Evolutionary conservation across 2,797 vertebrate species (phyloP), one percentile per base, ranked within the genome.

Genomic region (Megalops cyprinoides): DNA sequence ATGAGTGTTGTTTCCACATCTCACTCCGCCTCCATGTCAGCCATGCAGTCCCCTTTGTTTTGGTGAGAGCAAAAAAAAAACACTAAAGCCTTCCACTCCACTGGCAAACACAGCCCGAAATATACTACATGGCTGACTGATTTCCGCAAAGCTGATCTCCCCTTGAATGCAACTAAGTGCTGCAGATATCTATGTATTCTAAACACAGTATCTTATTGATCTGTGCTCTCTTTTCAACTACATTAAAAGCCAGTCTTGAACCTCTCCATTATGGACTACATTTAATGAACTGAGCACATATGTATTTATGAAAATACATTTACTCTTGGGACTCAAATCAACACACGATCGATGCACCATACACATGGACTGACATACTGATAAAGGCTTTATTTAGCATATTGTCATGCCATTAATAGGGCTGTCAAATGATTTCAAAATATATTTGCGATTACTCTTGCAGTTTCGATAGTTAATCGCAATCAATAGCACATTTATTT

Each of bases 61-160:
- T 73, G 14, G 71, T 46, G 31, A 12, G 14, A 28, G 62, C 9
- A 65, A 65, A 15, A 15, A 65, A 15, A 15, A 10, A 14, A 10
- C 28, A 48, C 25, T 51, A 48, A 44, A 28, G n/a, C 25, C 44
- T 15, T 28, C 1, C 73, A 31, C 73, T 49, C 42, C 25, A 42
- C 49, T 42, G 2, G 1, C 58, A 6, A 56, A 37, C 67, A 77
- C 37, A 20, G 75, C 75, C 31, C 34, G 62, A 55, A 48, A n/a
- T 62, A 80, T 48, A 75, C 31, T 51, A 60, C 67, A 60, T 42
- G 28, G 55, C 67, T 73, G 51, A 79, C 55, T 58, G 78, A 31
- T 48, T 80, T 25, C 55, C 31, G 2, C 48, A 28, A 44, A 46
- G n/a, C 31, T 12, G 14, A 69, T 42, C 25, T 46, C 14, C 3